Conservation (phyloP, 2,113 vertebrate species). For the Triplophysa rosa region DNA sequence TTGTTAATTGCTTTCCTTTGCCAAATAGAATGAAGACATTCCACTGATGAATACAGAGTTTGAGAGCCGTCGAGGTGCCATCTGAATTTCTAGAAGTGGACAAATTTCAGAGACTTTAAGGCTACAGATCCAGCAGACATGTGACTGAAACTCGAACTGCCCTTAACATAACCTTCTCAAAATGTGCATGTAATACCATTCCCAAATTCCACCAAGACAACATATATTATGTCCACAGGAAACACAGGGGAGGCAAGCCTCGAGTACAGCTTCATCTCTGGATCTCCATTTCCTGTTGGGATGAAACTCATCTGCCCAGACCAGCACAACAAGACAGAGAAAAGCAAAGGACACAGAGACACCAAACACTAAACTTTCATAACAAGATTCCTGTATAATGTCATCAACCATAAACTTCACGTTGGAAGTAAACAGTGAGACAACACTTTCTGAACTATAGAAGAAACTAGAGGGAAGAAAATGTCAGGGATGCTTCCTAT, state of each 20-base stretch:
- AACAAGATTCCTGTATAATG: no score
- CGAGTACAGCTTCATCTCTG: slow-evolving; percentile 19
- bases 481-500: no score
- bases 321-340: slow-evolving; percentile 44
- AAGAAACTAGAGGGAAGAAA: no score
- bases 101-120: background rate
- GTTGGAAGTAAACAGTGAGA: no score
- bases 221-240: slow-evolving; percentile 42
- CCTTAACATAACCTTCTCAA: background rate
- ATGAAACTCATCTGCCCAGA: slow-evolving; percentile 58
- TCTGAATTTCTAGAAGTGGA: background rate
- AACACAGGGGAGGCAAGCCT: slow-evolving; percentile 41
- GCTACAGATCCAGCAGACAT: background rate
- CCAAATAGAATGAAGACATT: background rate
- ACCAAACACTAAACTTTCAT: no score
- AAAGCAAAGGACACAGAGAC: background rate
- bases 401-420: no score
- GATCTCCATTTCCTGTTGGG: slow-evolving; percentile 64
- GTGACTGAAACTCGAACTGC: background rate
- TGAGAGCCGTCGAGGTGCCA: background rate
- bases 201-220: background rate
- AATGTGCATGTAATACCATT: background rate
- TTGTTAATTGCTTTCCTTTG: background rate
- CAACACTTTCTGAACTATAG: no score
- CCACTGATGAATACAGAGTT: background rate